phyloP scores from a whole-genome alignment of 2,797 vertebrate genomes.

The Bothrops alternatus region DNA sequence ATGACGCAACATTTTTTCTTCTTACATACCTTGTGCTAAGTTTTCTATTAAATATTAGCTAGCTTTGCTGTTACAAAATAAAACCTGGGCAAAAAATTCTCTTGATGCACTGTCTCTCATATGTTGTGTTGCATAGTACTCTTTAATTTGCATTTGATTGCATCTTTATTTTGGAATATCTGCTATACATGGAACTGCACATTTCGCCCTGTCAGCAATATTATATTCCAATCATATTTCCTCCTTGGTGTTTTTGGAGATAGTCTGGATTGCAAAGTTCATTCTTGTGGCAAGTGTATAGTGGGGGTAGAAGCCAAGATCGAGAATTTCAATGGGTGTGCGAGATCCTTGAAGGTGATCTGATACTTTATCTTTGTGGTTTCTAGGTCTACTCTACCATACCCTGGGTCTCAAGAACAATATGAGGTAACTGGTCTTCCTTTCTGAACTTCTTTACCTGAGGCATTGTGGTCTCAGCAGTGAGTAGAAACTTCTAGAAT shows the following conservation, averaged over 20 bases:
- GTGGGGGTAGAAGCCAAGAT: too few relatives aligned
- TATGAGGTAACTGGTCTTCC: conserved; percentile 83
- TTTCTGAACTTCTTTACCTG: neutral
- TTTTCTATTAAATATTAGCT: neutral
- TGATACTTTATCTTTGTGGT: conserved; percentile 26
- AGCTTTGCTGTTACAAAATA: neutral
- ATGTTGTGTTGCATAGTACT: neutral
- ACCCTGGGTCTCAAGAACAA: conserved; percentile 87
- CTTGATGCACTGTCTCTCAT: neutral
- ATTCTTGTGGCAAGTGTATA: neutral
- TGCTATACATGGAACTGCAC: neutral
- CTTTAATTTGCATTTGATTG: neutral
- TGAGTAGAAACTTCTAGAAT: neutral
- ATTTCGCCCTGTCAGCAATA: neutral
- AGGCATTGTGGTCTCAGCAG: neutral
- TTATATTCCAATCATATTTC: neutral
- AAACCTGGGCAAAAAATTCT: neutral
- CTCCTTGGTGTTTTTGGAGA: neutral
- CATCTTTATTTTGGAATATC: neutral
- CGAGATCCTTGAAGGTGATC: neutral
- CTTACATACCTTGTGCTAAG: neutral
- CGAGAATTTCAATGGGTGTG: neutral
- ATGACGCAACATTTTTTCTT: neutral
- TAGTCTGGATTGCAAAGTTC: neutral
- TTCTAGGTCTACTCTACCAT: conserved; percentile 90